Percentiles rank a stretch among this genome's conserved stretches.
Conservation (phyloP, 2,797 vertebrate species). For the Propithecus perrieri region DNA sequence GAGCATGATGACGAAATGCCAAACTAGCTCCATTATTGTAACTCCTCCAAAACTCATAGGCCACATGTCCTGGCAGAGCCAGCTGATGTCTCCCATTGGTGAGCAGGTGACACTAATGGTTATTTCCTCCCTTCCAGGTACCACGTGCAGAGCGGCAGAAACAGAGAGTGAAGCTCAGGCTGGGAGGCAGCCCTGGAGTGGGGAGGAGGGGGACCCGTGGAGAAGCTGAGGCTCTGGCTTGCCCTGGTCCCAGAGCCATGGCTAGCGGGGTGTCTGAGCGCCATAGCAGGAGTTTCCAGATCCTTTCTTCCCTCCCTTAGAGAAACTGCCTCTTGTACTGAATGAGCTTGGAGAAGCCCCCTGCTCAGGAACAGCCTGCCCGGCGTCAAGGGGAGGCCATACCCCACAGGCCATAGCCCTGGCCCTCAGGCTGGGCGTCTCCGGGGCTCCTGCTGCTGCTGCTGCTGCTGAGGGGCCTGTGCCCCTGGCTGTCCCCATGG, state of each 20-base stretch:
- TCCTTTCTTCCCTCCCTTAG: background rate
- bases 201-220: background rate
- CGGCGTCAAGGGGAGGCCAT: background rate
- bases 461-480: background rate
- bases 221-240: background rate
- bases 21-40: constrained; percentile 61
- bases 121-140: constrained; percentile 42
- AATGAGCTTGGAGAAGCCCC: background rate
- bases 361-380: background rate
- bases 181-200: background rate
- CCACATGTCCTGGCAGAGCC: background rate
- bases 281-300: background rate
- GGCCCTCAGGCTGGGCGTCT: background rate
- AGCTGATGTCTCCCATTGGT: constrained; percentile 33
- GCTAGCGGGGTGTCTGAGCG: background rate
- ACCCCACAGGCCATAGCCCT: background rate
- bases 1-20: constrained; percentile 38
- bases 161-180: background rate
- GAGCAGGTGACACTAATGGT: constrained; percentile 37
- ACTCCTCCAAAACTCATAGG: constrained; percentile 65
- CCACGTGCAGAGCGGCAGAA: background rate
- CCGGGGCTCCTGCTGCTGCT: background rate
- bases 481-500: background rate
- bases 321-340: background rate
- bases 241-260: rapidly evolving